Evolutionary conservation across 1,140 invertebrate species (phyloP), one percentile per base, ranked within the genome.

Genomic region (Hypsibius dujardini): DNA sequence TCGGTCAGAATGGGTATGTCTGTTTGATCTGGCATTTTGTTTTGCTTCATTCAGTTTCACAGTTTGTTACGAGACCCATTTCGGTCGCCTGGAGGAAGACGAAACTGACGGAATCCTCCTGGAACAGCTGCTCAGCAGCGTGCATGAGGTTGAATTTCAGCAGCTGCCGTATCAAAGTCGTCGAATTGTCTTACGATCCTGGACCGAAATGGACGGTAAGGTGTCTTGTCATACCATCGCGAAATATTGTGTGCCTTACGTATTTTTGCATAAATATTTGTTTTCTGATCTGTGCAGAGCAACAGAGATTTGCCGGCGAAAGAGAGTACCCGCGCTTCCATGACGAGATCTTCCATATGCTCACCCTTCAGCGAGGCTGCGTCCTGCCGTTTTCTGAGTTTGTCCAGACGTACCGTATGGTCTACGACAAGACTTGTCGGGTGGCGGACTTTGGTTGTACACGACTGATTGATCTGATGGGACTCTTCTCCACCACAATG

Each of bases 371-470:
- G 3, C 62, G 42, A 15, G 12, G 62, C 3, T 12, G 12, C 12
- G 45, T 42, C 42, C 3, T 67, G 12, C 62, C 62, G 7, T 67
- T 67, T 45, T 12, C 12, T 7, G 62, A 67, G 62, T 67, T 67
- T 42, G 62, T 67, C 62, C 62, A 67, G 62, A 67, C 62, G 12
- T 67, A 67, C 62, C 62, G 62, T 45, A 45, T 67, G 12, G 3
- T 15, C 42, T 67, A 67, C 62, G 62, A 42, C 12, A 67, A 67
- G 42, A 67, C 42, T 3, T 67, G 62, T 42, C 62, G 62, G 7
- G 62, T 67, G 62, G 62, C 62, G 62, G 62, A 67, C 42, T 67
- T 67, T 45, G 62, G 62, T 42, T 67, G 62, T 67, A 67, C 62
- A 15, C 62, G 62, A 7, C 62, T 67, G 3, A 45, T 45, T 42